These are phyloP conservation scores for Scaptomyza hsui DNA, from an alignment of 1,140 invertebrate genomes.

Conservation along the genomic window DNA sequence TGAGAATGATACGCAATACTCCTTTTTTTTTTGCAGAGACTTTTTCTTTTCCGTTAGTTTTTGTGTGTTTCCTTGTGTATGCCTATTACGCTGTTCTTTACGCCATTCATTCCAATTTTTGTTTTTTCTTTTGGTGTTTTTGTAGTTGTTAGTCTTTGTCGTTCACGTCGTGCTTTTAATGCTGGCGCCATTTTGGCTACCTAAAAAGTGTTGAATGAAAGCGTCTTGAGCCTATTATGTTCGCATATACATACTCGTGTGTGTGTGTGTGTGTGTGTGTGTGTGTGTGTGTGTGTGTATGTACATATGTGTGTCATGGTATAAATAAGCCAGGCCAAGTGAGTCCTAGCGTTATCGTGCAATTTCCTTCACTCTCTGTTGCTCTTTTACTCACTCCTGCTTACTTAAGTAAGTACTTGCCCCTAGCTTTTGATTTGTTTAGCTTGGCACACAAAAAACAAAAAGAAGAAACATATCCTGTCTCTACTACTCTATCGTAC, in stretches of 20 bases:
- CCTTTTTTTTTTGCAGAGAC: constrained; percentile 6
- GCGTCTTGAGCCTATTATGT: constrained; percentile 78
- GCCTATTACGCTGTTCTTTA: constrained; percentile 55
- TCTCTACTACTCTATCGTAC: constrained; percentile 31
- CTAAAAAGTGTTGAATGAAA: constrained; percentile 80
- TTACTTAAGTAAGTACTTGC: constrained; percentile 8
- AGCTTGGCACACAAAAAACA: constrained; percentile 37
- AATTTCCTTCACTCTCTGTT: constrained; percentile 46
- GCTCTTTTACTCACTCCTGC: constrained; percentile 3
- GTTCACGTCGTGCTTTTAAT: constrained; percentile 52
- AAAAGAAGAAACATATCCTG: constrained; percentile 18
- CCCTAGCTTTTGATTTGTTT: constrained; percentile 36
- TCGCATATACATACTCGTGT: constrained; percentile 35
- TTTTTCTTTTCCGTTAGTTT: constrained; percentile 33
- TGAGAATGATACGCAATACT: constrained; percentile 6
- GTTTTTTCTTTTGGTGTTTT: constrained; percentile 10
- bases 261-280: constrained; percentile 17
- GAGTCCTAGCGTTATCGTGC: constrained; percentile 58
- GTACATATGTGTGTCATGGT: constrained; percentile 27
- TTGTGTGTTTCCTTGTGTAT: constrained; percentile 71
- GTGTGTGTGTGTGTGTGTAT: constrained; percentile 20
- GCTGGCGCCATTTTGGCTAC: constrained; percentile 74
- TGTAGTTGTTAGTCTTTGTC: constrained; percentile 5
- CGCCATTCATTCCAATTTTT: constrained; percentile 41
- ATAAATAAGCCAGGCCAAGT: constrained; percentile 49